phyloP scores from a whole-genome alignment of 2,888 invertebrate species.

The Malthinus flaveolus region DNA sequence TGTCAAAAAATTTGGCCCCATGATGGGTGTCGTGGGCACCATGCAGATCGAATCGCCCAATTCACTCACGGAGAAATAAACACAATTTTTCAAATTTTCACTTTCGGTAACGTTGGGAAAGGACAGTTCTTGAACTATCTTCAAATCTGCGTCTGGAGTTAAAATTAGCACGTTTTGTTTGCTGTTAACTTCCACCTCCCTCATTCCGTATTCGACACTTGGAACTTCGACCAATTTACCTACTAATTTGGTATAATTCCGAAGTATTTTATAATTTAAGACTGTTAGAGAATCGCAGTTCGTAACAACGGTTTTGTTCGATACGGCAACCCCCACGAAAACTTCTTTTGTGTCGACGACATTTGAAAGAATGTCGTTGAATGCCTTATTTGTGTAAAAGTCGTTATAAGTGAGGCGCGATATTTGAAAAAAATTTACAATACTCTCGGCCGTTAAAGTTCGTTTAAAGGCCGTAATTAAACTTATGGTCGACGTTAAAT shows the following conservation, averaged over 20 bases:
- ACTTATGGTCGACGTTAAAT: neutral
- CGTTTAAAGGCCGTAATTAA: neutral
- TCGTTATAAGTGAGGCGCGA: neutral
- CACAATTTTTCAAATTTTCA: slow-evolving; percentile 11
- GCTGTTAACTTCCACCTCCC: neutral
- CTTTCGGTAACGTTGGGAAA: neutral
- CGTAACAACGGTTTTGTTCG: slow-evolving; percentile 17
- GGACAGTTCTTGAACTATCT: neutral
- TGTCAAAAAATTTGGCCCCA: slow-evolving; percentile 4
- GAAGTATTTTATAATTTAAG: slow-evolving; percentile 14
- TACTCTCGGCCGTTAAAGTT: neutral
- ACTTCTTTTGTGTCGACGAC: slow-evolving; percentile 8
- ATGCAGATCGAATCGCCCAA: neutral
- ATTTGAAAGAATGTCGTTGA: neutral
- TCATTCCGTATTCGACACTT: slow-evolving; percentile 1
- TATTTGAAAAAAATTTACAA: neutral
- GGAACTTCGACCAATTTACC: slow-evolving; percentile 13
- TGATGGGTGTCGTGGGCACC: slow-evolving; percentile 4
- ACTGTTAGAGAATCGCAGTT: slow-evolving; percentile 17
- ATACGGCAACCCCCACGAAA: slow-evolving; percentile 15
- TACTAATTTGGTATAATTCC: slow-evolving; percentile 13
- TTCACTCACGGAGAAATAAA: slow-evolving; percentile 13
- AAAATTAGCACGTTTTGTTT: neutral
- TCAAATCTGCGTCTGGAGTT: neutral
- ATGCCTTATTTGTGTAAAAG: slow-evolving; percentile 7